Evolutionary conservation across 2,113 vertebrate species (phyloP).

Genomic region (Pycnonotus jocosus): DNA sequence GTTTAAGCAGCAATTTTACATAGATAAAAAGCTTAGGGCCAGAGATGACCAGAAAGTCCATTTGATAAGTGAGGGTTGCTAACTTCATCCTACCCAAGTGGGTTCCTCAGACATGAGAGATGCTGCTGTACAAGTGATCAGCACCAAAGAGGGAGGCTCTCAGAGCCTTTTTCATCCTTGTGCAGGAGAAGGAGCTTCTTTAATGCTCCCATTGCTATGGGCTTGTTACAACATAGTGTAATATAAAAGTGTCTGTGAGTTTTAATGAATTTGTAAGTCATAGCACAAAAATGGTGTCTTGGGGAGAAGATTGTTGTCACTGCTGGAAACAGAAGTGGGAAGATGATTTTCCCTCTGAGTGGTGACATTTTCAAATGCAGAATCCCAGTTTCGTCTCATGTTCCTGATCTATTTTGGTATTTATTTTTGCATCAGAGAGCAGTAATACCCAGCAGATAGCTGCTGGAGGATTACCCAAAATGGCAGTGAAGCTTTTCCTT

Average conservation of each 20-base stretch:
- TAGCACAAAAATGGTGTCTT: neutral
- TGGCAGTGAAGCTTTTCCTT: neutral
- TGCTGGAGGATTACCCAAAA: neutral
- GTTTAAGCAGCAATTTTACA: neutral
- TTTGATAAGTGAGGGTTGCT: neutral
- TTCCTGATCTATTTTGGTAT: neutral
- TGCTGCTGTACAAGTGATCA: neutral
- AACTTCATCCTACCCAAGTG: neutral
- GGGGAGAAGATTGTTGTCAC: neutral
- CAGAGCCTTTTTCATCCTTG: neutral
- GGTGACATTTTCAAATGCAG: neutral
- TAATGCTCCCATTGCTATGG: neutral
- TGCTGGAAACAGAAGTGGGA: neutral
- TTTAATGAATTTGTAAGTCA: neutral
- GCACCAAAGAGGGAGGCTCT: neutral
- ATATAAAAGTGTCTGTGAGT: neutral
- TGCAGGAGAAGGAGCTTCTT: neutral
- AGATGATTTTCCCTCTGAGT: neutral
- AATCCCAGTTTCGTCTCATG: neutral
- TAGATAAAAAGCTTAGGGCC: neutral
- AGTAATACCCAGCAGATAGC: neutral
- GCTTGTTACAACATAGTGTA: neutral
- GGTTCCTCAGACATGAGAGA: neutral
- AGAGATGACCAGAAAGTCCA: neutral
- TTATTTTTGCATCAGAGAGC: neutral